Conservation (phyloP, 2,113 vertebrate species). For the Aythya baeri region DNA sequence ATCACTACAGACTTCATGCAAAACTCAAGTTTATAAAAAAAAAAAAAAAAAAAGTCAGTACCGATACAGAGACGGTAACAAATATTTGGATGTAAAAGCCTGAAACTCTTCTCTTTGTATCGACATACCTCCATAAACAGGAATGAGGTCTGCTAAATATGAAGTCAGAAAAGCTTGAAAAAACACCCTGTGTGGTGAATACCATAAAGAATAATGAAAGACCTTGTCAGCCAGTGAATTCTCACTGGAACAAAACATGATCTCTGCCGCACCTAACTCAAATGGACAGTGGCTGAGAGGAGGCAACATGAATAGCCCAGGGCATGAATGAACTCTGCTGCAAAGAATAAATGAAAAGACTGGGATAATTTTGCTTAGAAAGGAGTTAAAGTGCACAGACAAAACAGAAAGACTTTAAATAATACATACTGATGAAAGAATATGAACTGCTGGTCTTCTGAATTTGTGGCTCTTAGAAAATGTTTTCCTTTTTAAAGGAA, state of each 20-base stretch:
- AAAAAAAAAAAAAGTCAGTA: not conserved
- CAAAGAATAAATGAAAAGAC: not conserved
- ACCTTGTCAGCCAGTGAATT: not conserved
- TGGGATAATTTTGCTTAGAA: not conserved
- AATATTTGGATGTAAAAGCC: not conserved
- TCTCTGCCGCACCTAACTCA: rapidly evolving
- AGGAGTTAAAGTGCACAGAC: not conserved
- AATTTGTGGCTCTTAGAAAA: not conserved
- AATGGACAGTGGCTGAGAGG: not conserved
- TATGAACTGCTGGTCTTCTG: not conserved
- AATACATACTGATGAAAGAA: not conserved
- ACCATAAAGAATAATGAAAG: not conserved
- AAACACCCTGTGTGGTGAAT: not conserved
- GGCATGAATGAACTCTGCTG: not conserved
- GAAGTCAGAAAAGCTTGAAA: not conserved
- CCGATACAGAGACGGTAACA: not conserved
- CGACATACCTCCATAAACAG: not conserved
- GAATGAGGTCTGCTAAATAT: not conserved
- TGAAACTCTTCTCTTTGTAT: not conserved
- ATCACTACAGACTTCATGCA: not conserved
- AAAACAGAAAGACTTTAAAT: not conserved
- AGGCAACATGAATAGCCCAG: not conserved
- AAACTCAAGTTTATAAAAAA: not conserved
- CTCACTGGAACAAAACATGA: not conserved
- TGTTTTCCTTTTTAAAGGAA: not conserved